Percentiles rank a stretch among this genome's conserved stretches.
phyloP scores from a whole-genome alignment of 2,888 invertebrate genomes.

The Ditula angustiorana region DNA sequence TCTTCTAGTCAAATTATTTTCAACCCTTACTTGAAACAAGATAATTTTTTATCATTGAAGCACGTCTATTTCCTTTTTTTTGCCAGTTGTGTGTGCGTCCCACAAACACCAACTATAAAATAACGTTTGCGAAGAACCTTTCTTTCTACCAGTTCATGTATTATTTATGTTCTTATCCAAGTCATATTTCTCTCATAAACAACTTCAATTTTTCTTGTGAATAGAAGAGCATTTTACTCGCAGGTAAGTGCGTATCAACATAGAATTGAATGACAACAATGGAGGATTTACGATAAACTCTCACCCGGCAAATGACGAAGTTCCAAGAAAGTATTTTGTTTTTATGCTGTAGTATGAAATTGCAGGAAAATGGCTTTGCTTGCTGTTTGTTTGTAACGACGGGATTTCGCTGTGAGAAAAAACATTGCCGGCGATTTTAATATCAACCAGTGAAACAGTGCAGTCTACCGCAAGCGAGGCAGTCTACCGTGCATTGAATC shows the following conservation, averaged over 20 bases:
- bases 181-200: conserved; percentile 35
- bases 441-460: conserved; percentile 30
- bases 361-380: conserved; percentile 2
- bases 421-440: conserved; percentile 29
- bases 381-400: not conserved
- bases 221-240: conserved; percentile 30
- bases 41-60: conserved; percentile 17
- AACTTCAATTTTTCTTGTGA: conserved; percentile 30
- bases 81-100: not conserved
- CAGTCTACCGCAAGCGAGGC: conserved; percentile 35
- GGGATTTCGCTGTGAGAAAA: conserved; percentile 14
- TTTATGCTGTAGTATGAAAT: not conserved
- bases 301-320: conserved; percentile 19
- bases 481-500: conserved; percentile 23
- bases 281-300: conserved; percentile 27
- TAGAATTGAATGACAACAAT: conserved; percentile 37
- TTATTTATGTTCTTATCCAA: conserved; percentile 38
- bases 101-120: conserved; percentile 17
- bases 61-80: not conserved
- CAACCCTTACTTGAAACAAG: conserved; percentile 20
- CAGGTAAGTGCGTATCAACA: conserved; percentile 19
- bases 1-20: conserved; percentile 25
- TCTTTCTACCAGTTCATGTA: conserved; percentile 19
- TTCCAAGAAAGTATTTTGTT: conserved; percentile 1
- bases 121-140: conserved; percentile 14